phyloP scores from a whole-genome alignment of 2,888 invertebrate genomes.

The Lumbricus terrestris region DNA sequence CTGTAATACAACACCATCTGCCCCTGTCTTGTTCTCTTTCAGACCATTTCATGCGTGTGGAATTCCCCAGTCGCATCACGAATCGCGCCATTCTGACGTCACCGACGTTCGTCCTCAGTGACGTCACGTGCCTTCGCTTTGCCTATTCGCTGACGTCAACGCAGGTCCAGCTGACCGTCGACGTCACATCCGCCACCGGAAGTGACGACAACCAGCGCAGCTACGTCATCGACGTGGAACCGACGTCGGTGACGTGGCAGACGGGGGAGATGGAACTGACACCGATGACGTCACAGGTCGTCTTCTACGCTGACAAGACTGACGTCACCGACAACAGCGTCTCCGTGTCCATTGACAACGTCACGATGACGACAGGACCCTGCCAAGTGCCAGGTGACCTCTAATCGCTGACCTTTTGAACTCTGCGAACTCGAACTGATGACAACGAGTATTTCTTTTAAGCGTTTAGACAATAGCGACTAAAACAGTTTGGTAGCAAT shows the following conservation, averaged over 20 bases:
- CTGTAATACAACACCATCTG: neutral
- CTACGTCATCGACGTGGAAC: neutral
- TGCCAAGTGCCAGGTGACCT: slow-evolving; percentile 16
- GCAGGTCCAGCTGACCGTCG: neutral
- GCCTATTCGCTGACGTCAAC: neutral
- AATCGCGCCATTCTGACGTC: slow-evolving; percentile 19
- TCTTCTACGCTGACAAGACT: slow-evolving; percentile 18
- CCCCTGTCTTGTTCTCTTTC: neutral
- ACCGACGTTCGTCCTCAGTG: neutral
- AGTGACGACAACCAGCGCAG: neutral
- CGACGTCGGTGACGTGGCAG: slow-evolving; percentile 10
- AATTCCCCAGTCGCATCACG: neutral
- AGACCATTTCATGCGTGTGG: slow-evolving; percentile 20
- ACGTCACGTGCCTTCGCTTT: slow-evolving; percentile 18
- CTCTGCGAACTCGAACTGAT: too few species aligned
- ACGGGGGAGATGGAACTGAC: neutral
- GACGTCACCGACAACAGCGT: slow-evolving; percentile 19
- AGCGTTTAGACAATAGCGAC: too few species aligned
- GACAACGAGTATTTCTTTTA: too few species aligned
- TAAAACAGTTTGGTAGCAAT: too few species aligned
- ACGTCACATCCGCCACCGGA: neutral
- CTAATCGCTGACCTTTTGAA: neutral
- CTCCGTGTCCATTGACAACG: slow-evolving; percentile 19
- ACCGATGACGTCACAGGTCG: neutral
- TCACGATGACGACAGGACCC: slow-evolving; percentile 11